These are phyloP conservation scores for Aphelinus certus DNA, from an alignment of 1,140 invertebrate species.

Conservation along the genomic window DNA sequence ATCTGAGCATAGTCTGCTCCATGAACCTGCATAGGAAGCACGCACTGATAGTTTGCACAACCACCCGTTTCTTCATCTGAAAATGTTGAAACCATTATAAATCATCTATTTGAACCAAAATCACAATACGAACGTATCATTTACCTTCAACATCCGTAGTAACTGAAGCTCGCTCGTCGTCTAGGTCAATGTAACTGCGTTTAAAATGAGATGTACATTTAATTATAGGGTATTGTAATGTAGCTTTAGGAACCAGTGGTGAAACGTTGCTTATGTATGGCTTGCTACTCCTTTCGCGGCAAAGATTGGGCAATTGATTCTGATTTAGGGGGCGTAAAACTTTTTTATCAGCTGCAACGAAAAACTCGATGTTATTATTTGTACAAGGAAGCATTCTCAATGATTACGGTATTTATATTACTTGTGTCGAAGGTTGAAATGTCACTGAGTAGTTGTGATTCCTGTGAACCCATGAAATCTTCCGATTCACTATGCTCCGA, in stretches of 20 bases:
- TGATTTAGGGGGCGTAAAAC: conserved; percentile 61
- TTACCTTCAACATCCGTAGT: conserved; percentile 73
- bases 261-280: conserved; percentile 51
- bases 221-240: conserved; percentile 61
- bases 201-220: conserved; percentile 69
- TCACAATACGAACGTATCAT: background rate
- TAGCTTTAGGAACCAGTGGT: conserved; percentile 58
- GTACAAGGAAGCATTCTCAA: background rate
- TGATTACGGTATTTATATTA: conserved; percentile 36
- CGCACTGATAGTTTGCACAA: conserved; percentile 73
- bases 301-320: conserved; percentile 59
- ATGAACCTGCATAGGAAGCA: conserved; percentile 78
- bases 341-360: conserved; percentile 55
- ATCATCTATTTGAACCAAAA: conserved; percentile 23
- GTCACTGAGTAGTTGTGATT: conserved; percentile 47
- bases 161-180: conserved; percentile 72
- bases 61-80: conserved; percentile 73
- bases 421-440: conserved; percentile 49
- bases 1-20: conserved; percentile 77
- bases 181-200: conserved; percentile 69
- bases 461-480: conserved; percentile 51
- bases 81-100: conserved; percentile 41
- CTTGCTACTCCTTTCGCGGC: conserved; percentile 56
- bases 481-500: conserved; percentile 63
- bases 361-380: background rate